Conservation (phyloP, 1,140 invertebrate genomes). For the Archegozetes longisetosus region DNA sequence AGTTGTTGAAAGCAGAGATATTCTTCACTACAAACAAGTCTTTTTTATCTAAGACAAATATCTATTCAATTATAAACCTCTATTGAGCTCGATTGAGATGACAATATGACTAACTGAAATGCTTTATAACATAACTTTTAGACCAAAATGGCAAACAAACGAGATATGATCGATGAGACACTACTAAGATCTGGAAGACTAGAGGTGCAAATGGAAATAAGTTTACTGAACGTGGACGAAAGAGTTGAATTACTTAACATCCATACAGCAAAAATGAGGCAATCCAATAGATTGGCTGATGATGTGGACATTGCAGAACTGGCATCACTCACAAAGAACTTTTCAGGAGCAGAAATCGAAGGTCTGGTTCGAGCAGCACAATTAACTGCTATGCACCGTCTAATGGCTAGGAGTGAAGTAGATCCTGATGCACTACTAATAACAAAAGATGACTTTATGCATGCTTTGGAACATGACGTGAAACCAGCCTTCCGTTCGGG, state of each 20-base stretch:
- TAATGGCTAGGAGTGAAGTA: constrained; percentile 86
- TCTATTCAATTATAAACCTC: too few relatives aligned
- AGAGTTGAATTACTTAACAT: constrained; percentile 89
- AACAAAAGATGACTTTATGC: constrained; percentile 71
- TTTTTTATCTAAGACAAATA: too few relatives aligned
- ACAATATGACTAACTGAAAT: too few relatives aligned
- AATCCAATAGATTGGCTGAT: constrained; percentile 69
- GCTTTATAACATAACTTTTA: too few relatives aligned
- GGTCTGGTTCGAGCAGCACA: constrained; percentile 93
- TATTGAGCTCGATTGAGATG: too few relatives aligned
- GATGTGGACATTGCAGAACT: constrained; percentile 81
- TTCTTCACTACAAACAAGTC: too few relatives aligned
- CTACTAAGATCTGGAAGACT: constrained; percentile 85
- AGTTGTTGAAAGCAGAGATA: too few relatives aligned
- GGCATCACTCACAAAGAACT: constrained; percentile 83
- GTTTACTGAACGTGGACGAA: constrained; percentile 73
- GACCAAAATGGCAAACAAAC: constrained; percentile 80
- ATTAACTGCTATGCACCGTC: constrained; percentile 93
- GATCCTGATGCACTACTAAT: constrained; percentile 87
- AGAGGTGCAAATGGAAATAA: constrained; percentile 97
- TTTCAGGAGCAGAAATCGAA: constrained; percentile 98
- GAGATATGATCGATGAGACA: constrained; percentile 99
- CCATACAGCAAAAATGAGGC: constrained; percentile 79
- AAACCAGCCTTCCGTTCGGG: constrained; percentile 91
- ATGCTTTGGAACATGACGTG: constrained; percentile 90